Conservation (phyloP, 92 coral and sea anemone genomes). For the Hydrozoanthus gracilis region DNA sequence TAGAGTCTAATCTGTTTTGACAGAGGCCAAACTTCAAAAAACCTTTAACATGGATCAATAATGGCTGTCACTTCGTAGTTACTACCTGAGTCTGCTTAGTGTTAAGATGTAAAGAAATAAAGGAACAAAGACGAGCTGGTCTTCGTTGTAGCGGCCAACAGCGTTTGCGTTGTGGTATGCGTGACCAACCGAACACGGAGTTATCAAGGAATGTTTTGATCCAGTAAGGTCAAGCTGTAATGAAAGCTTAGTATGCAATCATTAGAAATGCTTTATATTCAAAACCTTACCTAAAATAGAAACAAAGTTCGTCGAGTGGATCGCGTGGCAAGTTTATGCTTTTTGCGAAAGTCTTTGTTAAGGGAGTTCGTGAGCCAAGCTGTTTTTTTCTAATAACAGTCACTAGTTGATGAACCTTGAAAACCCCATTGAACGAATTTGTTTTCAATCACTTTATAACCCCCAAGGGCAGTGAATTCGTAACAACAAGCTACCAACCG, state of each 20-base stretch:
- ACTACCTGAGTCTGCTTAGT: too few species aligned
- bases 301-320: neutral
- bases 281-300: slow-evolving; percentile 27
- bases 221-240: slow-evolving; percentile 36
- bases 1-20: too few species aligned
- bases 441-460: slow-evolving; percentile 27
- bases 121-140: neutral
- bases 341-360: neutral
- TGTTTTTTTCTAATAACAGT: slow-evolving; percentile 13
- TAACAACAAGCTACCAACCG: slow-evolving; percentile 25
- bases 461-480: slow-evolving; percentile 35
- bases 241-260: neutral
- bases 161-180: neutral
- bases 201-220: slow-evolving; percentile 13
- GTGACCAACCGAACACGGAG: slow-evolving; percentile 37
- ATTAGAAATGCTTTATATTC: neutral
- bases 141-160: neutral
- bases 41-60: too few species aligned
- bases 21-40: too few species aligned
- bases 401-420: slow-evolving; percentile 18
- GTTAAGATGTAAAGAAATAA: too few species aligned
- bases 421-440: slow-evolving; percentile 6
- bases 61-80: too few species aligned
- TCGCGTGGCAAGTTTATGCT: neutral
- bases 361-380: neutral